Evolutionary conservation across 2,888 invertebrate species (phyloP).

Genomic region (Pardosa pseudoannulata): DNA sequence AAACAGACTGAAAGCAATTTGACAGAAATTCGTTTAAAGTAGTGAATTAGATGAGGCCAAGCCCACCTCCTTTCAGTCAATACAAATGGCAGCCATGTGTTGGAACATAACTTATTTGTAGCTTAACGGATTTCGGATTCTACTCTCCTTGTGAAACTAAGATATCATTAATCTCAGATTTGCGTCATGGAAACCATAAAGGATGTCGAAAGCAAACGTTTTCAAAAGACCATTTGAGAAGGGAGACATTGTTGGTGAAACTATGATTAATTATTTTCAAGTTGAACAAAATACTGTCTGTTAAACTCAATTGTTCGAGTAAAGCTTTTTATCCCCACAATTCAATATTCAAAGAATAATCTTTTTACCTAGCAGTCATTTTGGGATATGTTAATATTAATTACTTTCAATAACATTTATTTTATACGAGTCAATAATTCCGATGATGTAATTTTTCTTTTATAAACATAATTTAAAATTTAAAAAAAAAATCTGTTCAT

Average conservation of each 20-base stretch:
- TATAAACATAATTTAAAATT: too few relatives aligned
- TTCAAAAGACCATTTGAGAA: constrained; percentile 50
- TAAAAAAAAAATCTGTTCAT: too few relatives aligned
- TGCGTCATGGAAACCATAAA: constrained; percentile 42
- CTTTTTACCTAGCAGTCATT: too few relatives aligned
- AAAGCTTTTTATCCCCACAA: not conserved
- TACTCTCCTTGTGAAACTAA: constrained; percentile 18
- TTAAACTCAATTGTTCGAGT: constrained; percentile 8
- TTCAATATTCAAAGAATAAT: too few relatives aligned
- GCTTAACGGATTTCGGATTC: constrained; percentile 6
- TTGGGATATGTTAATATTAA: too few relatives aligned
- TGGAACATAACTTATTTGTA: not conserved
- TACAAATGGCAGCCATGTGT: not conserved
- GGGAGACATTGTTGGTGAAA: constrained; percentile 37
- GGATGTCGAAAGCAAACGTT: constrained; percentile 58
- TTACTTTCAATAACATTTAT: too few relatives aligned
- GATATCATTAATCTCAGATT: constrained; percentile 50
- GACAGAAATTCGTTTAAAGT: too few relatives aligned
- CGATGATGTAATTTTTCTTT: too few relatives aligned
- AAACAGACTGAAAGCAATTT: too few relatives aligned
- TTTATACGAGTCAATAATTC: too few relatives aligned
- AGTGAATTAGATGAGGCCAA: too few relatives aligned
- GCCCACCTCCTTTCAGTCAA: not conserved
- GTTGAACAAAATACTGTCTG: not conserved
- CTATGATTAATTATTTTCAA: constrained; percentile 43